Evolutionary conservation across 2,888 invertebrate species (phyloP).

Genomic region (Hirtodrosophila confusa): DNA sequence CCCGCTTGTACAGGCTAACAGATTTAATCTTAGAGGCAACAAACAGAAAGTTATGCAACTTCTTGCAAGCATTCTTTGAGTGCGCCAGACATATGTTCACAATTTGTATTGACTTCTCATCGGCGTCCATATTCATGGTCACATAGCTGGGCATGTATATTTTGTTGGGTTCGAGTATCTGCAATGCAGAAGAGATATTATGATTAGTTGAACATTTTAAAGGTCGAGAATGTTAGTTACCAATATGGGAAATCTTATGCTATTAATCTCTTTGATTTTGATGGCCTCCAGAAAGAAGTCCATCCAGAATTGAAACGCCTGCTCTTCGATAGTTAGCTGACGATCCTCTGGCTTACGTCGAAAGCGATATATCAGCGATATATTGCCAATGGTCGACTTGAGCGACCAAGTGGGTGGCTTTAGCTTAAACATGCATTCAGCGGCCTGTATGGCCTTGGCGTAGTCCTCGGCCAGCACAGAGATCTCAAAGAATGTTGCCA

Average conservation of each 20-base stretch:
- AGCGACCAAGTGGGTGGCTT: constrained; percentile 97
- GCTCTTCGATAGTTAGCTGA: constrained; percentile 90
- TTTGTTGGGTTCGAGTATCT: constrained; percentile 95
- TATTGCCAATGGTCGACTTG: constrained; percentile 98
- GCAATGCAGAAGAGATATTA: constrained; percentile 11
- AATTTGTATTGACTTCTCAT: constrained; percentile 95
- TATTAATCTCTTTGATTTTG: constrained; percentile 90
- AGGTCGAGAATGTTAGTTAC: constrained; percentile 54
- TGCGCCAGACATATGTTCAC: constrained; percentile 93
- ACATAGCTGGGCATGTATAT: constrained; percentile 97
- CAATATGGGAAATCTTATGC: constrained; percentile 92
- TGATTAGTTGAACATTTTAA: background rate
- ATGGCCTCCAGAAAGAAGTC: constrained; percentile 98
- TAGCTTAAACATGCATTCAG: constrained; percentile 95
- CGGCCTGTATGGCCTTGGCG: constrained; percentile 97
- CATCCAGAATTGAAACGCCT: constrained; percentile 98
- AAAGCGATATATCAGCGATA: constrained; percentile 95
- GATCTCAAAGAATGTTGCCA: constrained; percentile 99
- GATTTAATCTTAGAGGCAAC: constrained; percentile 88
- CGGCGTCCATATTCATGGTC: constrained; percentile 96
- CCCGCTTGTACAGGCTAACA: constrained; percentile 95
- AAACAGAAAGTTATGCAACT: constrained; percentile 97
- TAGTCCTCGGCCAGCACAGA: constrained; percentile 99
- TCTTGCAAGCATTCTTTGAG: constrained; percentile 90
- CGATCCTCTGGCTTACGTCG: constrained; percentile 91